A percentile compares a stretch with the other conserved stretches of the same genome.
Evolutionary conservation across 2,797 vertebrate species (phyloP).

Genomic region (Lindbergichthys nudifrons): DNA sequence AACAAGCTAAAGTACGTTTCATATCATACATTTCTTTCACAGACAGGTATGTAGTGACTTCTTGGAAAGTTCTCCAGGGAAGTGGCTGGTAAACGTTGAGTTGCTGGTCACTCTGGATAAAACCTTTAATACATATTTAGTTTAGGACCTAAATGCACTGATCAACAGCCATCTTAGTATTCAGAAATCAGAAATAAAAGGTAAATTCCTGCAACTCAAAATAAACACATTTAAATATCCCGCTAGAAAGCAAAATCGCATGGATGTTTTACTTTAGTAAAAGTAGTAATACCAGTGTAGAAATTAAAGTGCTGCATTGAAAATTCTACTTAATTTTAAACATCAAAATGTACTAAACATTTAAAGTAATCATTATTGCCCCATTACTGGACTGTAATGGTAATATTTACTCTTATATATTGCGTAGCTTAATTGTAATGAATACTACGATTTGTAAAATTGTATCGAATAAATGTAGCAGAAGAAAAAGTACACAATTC

Average conservation of each 20-base stretch:
- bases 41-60: neutral
- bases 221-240: neutral
- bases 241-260: neutral
- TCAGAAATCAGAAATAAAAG: neutral
- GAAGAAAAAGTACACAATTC: neutral
- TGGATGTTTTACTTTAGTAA: neutral
- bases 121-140: neutral
- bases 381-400: neutral
- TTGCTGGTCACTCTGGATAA: neutral
- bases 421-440: neutral
- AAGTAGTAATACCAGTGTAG: neutral
- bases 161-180: slow-evolving; percentile 3
- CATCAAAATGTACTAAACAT: neutral
- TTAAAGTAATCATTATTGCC: neutral
- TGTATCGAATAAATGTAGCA: neutral
- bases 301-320: neutral
- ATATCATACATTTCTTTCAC: neutral
- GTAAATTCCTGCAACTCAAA: neutral
- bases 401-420: neutral
- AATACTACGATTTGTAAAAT: neutral
- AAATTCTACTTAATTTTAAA: neutral
- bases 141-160: neutral
- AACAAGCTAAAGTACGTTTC: neutral
- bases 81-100: neutral
- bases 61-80: neutral